These are phyloP conservation scores for Oncorhynchus gorbuscha DNA, from an alignment of 2,113 vertebrate genomes.

Conservation along the genomic window DNA sequence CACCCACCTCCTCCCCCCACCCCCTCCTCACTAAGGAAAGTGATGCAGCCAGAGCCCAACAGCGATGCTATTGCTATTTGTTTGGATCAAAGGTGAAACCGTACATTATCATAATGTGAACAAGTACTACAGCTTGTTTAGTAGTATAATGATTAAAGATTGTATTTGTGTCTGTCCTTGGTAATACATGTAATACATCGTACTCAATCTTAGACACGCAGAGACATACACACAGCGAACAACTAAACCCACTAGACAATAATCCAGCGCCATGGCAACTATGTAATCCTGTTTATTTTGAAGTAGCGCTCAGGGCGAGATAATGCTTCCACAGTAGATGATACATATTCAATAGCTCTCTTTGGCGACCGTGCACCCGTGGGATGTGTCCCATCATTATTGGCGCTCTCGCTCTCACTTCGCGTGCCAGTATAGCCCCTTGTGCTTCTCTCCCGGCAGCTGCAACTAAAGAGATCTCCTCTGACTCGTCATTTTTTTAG, in stretches of 20 bases:
- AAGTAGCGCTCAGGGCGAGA: not conserved
- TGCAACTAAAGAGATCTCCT: not conserved
- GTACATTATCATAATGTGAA: conserved; percentile 46
- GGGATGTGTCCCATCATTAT: not conserved
- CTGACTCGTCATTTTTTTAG: not conserved
- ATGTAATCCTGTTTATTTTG: conserved; percentile 1
- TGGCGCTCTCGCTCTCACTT: too few relatives aligned
- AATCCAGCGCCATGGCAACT: not conserved
- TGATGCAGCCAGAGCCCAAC: conserved; percentile 5
- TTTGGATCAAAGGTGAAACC: conserved; percentile 49
- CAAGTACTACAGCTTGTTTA: conserved; percentile 12
- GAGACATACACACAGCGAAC: not conserved
- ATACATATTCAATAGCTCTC: conserved; percentile 3
- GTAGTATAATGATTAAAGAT: conserved; percentile 25
- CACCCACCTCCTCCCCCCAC: too few relatives aligned
- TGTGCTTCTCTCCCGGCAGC: too few relatives aligned
- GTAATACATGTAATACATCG: not conserved
- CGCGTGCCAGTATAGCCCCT: too few relatives aligned
- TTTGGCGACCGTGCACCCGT: not conserved
- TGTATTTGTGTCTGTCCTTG: conserved; percentile 36
- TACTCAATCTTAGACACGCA: not conserved
- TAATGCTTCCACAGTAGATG: not conserved
- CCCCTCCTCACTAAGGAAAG: too few relatives aligned
- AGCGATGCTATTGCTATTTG: conserved; percentile 33
- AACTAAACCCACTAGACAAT: not conserved